Conservation (phyloP, 2,113 vertebrate species). For the Ammodytes marinus region DNA sequence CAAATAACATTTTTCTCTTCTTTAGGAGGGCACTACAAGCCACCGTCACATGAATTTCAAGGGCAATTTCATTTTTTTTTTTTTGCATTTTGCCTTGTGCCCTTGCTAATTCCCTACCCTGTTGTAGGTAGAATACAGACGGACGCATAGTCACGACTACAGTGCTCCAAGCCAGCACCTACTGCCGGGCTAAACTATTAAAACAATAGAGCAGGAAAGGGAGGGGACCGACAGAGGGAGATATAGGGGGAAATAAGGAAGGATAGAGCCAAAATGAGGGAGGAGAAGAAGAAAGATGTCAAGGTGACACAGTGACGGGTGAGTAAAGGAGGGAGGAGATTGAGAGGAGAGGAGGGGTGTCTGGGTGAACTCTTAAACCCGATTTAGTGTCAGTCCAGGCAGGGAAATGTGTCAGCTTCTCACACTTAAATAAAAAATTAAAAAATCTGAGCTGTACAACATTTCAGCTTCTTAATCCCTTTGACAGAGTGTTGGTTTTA, state of each 20-base stretch:
- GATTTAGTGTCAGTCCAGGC: conserved; percentile 39
- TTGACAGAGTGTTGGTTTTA: conserved; percentile 27
- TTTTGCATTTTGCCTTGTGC: too few relatives aligned
- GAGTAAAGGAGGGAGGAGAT: conserved; percentile 17
- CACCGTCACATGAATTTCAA: too few relatives aligned
- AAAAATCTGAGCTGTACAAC: background rate
- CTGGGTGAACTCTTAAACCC: conserved; percentile 50
- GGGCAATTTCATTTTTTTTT: too few relatives aligned
- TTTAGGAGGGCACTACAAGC: too few relatives aligned
- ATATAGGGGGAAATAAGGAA: background rate
- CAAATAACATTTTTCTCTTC: too few relatives aligned
- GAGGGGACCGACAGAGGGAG: background rate
- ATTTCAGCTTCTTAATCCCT: background rate
- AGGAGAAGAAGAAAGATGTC: background rate
- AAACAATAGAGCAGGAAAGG: background rate
- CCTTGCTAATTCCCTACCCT: too few relatives aligned
- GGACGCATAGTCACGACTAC: conserved; percentile 19
- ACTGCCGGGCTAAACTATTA: conserved; percentile 36
- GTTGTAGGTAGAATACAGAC: background rate
- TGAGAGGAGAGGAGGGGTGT: background rate
- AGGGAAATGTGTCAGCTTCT: conserved; percentile 30
- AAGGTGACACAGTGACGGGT: conserved; percentile 26
- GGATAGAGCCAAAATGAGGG: background rate
- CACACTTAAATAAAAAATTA: too few relatives aligned
- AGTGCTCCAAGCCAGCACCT: conserved; percentile 31